Base-by-base conservation (phyloP, 2,888 invertebrate species). In the Mythimna pallens region DNA sequence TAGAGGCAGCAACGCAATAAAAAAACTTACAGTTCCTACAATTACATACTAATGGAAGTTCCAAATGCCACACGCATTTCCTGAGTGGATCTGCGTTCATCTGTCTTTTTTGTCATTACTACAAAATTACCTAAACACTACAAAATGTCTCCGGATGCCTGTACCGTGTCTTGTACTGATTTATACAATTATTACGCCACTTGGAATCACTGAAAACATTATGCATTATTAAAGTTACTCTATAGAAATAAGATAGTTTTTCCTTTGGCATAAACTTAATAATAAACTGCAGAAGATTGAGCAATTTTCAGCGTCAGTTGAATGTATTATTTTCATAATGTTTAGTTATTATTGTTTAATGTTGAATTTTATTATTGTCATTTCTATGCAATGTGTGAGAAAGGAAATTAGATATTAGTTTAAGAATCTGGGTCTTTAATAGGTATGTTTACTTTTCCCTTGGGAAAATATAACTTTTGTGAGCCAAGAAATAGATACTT, bases 321-420 rank as follows among this genome's bases (percentile, higher is more conserved):
- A 50, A 25, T 25, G 14, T 65, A 58, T 77, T 78, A 78, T 81
- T 81, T 73, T 73, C 20, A 40, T 76, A 72, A 80, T 73, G 10
- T 70, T 17, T 14, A 62, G 54, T 73, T 64, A 62, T 70, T 81
- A 61, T 67, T 57, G 20, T 62, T 69, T 63, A 54, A 50, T 62
- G 40, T 54, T 34, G 30, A 5, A 7, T 10, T 30, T 30, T 63
- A 58, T 22, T 63, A 8, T 30, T 50, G 25, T 67, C 12, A 47
- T 63, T 66, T 73, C 57, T 63, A 30, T 59, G 43, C 47, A 50
- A 30, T 50, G 55, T 70, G 67, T 71, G 70, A 58, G 79, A 66
- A 30, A 66, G 57, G 36, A 73, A 66, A 71, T 73, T 12, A 36
- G 1, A 36, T 36, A 73, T 68, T 54, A 20, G 22, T 12, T 65